Evolutionary conservation across 2,797 vertebrate species (phyloP), one percentile per base, ranked within the genome.

Genomic region (Enteromius viviparus): DNA sequence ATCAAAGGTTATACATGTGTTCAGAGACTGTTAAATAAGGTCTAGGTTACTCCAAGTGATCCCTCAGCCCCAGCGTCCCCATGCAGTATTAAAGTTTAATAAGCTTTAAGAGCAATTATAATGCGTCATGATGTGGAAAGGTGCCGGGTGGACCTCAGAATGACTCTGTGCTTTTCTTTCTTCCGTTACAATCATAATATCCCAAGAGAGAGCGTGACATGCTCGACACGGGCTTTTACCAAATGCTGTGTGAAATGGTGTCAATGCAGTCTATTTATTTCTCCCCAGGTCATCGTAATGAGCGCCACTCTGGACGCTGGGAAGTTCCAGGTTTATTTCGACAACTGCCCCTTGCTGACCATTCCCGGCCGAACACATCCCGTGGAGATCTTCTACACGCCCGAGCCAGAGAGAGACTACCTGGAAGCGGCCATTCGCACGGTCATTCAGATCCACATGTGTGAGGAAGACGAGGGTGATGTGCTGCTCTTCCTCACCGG

Each of bases 321-420:
- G 12, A 99, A 99, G 88, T 99, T 99, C 92, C 97, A 98, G 92
- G 95, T 98, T 87, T 99, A 98, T 92, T 99, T 99, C 85, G 97
- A 99, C 93, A 97, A 92, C 86, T 98, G 97, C 90, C 98, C 98
- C 15, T 95, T 99, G 87, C 92, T 98, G 64, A 99, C 97, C 82
- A 98, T 99, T 88, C 97, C 98, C 0, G 98, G 98, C 12, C 96
- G 97, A 82, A 99, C 97, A 0, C 97, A 99, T 91, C 97, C 97
- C 7, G 97, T 99, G 89, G 98, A 99, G 94, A 99, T 99, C 86
- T 98, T 98, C 92, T 99, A 99, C 93, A 98, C 97, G 19, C 97
- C 97, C 0, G 97, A 99, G 87, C 97, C 97, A 0, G 97, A 99
- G 91, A 93, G 98, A 47, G 98, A 98, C 93, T 99, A 99, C 91